phyloP scores from a whole-genome alignment of 2,888 invertebrate genomes.

The Pyrgus malvae region DNA sequence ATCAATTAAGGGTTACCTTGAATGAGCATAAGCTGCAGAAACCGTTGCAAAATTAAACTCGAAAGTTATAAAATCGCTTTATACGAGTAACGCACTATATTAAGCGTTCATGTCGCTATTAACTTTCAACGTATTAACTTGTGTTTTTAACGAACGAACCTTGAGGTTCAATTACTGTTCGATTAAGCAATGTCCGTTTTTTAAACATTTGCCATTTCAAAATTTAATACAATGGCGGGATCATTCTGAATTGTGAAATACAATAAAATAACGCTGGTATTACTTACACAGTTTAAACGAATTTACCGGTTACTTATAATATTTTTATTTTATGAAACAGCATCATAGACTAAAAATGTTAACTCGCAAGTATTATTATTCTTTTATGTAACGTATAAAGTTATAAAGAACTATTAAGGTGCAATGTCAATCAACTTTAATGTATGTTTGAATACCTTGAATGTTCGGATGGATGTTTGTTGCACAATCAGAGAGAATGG shows the following conservation, averaged over 20 bases:
- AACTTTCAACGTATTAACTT: slow-evolving; percentile 1
- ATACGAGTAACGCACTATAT: no score
- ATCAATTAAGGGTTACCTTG: neutral
- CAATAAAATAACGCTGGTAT: neutral
- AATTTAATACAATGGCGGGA: neutral
- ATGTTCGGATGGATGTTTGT: no score
- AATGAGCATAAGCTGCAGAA: neutral
- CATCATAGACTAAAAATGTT: no score
- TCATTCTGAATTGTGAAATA: neutral
- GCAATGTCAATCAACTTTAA: no score
- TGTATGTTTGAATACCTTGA: no score
- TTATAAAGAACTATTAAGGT: no score
- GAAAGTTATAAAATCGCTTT: neutral
- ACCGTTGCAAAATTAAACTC: slow-evolving; percentile 1
- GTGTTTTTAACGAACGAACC: neutral
- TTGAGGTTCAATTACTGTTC: slow-evolving; percentile 7
- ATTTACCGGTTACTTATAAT: no score
- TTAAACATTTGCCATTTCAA: neutral
- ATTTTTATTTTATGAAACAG: no score
- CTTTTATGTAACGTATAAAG: no score
- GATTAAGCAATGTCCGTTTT: neutral
- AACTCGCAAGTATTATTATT: no score
- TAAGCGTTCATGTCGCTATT: neutral
- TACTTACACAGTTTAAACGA: no score
- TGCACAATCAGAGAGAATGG: no score